phyloP scores from a whole-genome alignment of 2,888 invertebrate species.

The Eugnorisma glareosa region DNA sequence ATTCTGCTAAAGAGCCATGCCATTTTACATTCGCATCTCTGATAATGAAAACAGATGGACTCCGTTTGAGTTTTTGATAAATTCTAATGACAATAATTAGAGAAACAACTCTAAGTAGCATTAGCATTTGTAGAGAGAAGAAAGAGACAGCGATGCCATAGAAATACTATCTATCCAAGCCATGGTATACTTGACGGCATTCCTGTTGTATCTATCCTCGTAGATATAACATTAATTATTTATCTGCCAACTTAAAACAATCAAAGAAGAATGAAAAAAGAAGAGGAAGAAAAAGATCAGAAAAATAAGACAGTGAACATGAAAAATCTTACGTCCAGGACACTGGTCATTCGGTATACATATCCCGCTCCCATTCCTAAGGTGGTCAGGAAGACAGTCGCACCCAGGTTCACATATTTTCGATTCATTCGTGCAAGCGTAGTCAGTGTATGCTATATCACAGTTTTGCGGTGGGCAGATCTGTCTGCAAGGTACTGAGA shows the following conservation, averaged over 20 bases:
- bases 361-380: conserved; percentile 68
- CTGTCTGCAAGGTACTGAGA: conserved; percentile 65
- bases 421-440: conserved; percentile 53
- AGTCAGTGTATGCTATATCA: conserved; percentile 69
- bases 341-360: conserved; percentile 72
- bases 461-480: conserved; percentile 76
- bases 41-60: too few species aligned
- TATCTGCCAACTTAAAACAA: not conserved
- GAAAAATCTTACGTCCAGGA: conserved; percentile 60
- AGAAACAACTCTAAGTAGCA: too few species aligned
- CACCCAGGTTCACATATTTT: conserved; percentile 71
- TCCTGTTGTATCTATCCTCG: too few species aligned
- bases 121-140: too few species aligned
- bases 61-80: too few species aligned
- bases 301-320: not conserved
- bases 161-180: too few species aligned
- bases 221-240: too few species aligned
- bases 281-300: not conserved
- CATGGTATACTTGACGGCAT: too few species aligned
- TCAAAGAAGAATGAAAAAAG: not conserved
- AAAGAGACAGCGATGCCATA: too few species aligned
- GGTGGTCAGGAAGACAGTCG: conserved; percentile 69
- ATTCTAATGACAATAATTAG: too few species aligned
- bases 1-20: too few species aligned
- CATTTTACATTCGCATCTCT: too few species aligned